Evolutionary conservation across 2,888 invertebrate genomes (phyloP).

Genomic region (Himalopsyche japonica): DNA sequence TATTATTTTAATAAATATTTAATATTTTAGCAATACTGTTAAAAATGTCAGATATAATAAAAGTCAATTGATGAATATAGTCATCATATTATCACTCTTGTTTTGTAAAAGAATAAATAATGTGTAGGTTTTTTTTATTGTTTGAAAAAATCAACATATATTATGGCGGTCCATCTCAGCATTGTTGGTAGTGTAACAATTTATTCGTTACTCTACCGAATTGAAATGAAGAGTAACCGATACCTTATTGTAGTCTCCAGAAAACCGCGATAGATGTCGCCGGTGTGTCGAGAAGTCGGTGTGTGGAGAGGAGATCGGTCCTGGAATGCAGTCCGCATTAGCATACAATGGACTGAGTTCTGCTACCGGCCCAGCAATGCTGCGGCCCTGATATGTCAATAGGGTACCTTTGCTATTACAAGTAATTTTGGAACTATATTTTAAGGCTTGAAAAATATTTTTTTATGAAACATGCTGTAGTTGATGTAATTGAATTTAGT

Average conservation of each 20-base stretch:
- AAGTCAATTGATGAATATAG: no score
- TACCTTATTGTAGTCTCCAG: not conserved
- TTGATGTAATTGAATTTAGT: no score
- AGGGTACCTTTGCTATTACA: not conserved
- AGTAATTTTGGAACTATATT: not conserved
- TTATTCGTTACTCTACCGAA: not conserved
- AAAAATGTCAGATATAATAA: not conserved
- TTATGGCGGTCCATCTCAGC: not conserved
- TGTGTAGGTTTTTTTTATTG: no score
- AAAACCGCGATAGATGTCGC: slow-evolving; percentile 13
- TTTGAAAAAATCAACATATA: no score
- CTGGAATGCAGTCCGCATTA: slow-evolving; percentile 38
- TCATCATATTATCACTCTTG: no score
- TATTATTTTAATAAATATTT: not conserved
- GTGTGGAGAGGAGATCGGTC: not conserved
- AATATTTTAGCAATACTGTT: not conserved
- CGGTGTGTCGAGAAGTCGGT: slow-evolving; percentile 7
- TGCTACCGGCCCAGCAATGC: slow-evolving; percentile 14
- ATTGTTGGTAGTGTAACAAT: not conserved
- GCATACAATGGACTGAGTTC: slow-evolving; percentile 35
- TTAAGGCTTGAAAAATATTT: not conserved
- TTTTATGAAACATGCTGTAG: no score
- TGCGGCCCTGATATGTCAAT: not conserved
- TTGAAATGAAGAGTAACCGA: not conserved
- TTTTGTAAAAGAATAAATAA: no score